A percentile compares a stretch with the other conserved stretches of the same genome.
Conservation (phyloP, 2,797 vertebrate species). For the Hoplostethus mediterraneus region DNA sequence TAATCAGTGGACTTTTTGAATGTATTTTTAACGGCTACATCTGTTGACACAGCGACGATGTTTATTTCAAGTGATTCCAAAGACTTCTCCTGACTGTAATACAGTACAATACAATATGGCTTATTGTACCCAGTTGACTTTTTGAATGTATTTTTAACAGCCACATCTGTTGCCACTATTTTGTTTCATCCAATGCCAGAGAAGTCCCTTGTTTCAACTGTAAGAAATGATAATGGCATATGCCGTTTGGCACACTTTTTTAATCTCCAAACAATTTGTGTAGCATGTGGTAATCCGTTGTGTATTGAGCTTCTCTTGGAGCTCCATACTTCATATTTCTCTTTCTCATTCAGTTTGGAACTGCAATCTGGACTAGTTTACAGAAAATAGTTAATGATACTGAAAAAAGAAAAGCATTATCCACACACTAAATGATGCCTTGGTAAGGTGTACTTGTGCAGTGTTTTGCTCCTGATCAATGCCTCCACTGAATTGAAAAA, state of each 20-base stretch:
- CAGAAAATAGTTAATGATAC: conserved; percentile 14
- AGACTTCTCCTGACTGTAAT: conserved; percentile 79
- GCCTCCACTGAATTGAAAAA: too few relatives aligned
- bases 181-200: conserved; percentile 76
- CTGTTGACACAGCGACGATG: conserved; percentile 77
- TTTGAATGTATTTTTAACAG: conserved; percentile 83
- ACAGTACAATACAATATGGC: conserved; percentile 81
- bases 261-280: conserved; percentile 60
- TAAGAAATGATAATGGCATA: conserved; percentile 81
- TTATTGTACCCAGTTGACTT: conserved; percentile 83
- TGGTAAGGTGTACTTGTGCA: conserved; percentile 53
- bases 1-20: conserved; percentile 77
- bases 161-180: conserved; percentile 79
- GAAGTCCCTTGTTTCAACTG: conserved; percentile 79
- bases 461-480: too few relatives aligned
- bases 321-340: conserved; percentile 12
- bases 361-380: conserved; percentile 15
- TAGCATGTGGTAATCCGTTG: conserved; percentile 50
- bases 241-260: conserved; percentile 60
- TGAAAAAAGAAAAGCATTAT: neutral
- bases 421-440: conserved; percentile 39
- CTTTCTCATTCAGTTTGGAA: conserved; percentile 40
- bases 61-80: conserved; percentile 80
- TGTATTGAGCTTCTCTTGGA: conserved; percentile 43
- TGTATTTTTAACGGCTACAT: conserved; percentile 82